Conservation (phyloP, 2,113 vertebrate genomes). For the Microtus oregoni region DNA sequence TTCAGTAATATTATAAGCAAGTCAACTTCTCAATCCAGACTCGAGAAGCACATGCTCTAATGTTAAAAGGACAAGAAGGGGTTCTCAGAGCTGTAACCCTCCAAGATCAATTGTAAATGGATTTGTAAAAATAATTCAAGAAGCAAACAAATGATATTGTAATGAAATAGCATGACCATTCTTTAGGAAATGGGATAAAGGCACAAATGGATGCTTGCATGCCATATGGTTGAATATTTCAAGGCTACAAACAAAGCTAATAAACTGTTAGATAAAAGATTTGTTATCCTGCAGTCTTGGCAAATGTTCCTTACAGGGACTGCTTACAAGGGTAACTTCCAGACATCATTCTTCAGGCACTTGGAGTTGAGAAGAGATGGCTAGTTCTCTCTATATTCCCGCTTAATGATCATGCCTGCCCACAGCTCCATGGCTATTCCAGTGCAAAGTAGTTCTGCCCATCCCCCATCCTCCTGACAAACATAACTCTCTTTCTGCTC, state of each 20-base stretch:
- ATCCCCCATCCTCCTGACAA: neutral
- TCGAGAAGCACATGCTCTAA: neutral
- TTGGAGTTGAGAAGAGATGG: neutral
- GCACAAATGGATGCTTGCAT: neutral
- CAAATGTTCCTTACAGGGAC: neutral
- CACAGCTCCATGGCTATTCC: too few species aligned
- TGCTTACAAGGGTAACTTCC: neutral
- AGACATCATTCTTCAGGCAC: neutral
- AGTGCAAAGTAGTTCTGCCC: neutral
- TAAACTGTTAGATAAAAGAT: constrained; percentile 21
- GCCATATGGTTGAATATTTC: neutral
- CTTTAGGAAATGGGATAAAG: neutral
- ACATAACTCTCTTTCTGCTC: neutral
- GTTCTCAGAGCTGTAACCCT: neutral
- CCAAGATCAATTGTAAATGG: neutral
- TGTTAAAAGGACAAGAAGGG: neutral
- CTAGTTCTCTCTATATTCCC: neutral
- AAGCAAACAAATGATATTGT: constrained; percentile 48
- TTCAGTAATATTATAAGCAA: neutral
- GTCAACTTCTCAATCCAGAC: neutral
- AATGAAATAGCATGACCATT: neutral
- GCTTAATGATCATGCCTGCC: neutral
- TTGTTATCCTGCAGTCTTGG: neutral
- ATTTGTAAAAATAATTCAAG: constrained; percentile 1
- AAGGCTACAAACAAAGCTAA: constrained; percentile 33